Evolutionary conservation across 2,113 vertebrate genomes (phyloP), one percentile per base, ranked within the genome.

Genomic region (Tonatia bakeri): DNA sequence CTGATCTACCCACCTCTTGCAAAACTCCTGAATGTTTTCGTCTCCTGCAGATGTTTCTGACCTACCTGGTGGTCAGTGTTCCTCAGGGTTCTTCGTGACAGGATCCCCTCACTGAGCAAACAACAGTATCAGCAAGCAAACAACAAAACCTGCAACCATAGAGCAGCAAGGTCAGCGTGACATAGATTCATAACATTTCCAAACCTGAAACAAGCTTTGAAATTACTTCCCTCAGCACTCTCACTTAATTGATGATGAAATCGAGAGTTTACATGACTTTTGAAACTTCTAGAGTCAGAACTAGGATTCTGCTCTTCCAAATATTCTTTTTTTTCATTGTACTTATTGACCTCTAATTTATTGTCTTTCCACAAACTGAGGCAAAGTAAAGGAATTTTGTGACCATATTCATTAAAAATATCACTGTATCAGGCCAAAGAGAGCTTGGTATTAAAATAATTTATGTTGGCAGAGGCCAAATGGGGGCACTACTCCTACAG

Each of bases 311-410:
- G 26, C 11, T 43, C 38, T 95, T 91, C 38, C 24, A 69, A 77
- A 81, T 70, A 81, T 31, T 83, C 43, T 90, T 38, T 59, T 84
- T 24, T 81, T 31, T 85, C 76, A 50, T 94, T 33, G 12, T 69
- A 70, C 20, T 61, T 80, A 75, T 10, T 19, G 77, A 59, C n/a
- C 24, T 75, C 52, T 75, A 16, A 28, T 73, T 20, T 3, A 20
- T 40, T 91, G 67, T 88, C 61, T 96, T 94, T 92, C 31, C 87
- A 61, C 5, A 93, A 92, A 87, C 26, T 31, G 36, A 76, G 61
- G 26, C 17, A 86, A 84, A 85, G 40, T 26, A 75, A 72, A 91
- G 16, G n/a, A 22, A 40, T 72, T 84, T 84, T 54, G 16, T 77
- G 38, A 82, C 28, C 9, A 36, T 14, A 50, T 69, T 97, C 50